Percentiles rank a stretch among this genome's conserved stretches.
These are phyloP conservation scores for Macrotis lagotis DNA, from an alignment of 2,113 vertebrate species.

Conservation along the genomic window DNA sequence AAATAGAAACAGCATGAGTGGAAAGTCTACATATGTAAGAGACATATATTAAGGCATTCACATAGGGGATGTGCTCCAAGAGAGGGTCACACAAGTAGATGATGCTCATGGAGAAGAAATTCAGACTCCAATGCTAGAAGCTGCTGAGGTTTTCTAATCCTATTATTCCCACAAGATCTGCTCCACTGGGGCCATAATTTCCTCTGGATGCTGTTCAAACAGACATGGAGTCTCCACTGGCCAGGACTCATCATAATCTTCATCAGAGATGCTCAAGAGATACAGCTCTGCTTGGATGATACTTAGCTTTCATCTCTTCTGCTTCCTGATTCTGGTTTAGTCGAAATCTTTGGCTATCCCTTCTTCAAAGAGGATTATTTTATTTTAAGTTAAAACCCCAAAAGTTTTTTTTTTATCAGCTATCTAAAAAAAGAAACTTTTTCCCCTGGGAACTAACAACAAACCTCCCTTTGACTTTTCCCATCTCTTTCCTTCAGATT, in stretches of 20 bases:
- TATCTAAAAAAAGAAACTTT: neutral
- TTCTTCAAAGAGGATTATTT: neutral
- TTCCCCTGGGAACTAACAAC: neutral
- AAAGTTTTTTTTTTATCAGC: neutral
- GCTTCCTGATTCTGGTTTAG: neutral
- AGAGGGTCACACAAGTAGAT: neutral
- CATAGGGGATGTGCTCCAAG: neutral
- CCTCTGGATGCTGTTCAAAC: neutral
- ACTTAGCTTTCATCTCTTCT: neutral
- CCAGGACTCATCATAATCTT: neutral
- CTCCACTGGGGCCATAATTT: neutral
- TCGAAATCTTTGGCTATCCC: neutral
- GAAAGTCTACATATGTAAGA: neutral
- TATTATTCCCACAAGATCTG: neutral
- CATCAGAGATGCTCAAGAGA: neutral
- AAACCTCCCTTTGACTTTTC: neutral
- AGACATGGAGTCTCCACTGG: neutral
- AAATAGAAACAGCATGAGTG: neutral
- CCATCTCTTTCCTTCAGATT: neutral
- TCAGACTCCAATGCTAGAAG: neutral
- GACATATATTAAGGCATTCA: neutral
- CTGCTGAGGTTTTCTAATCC: neutral
- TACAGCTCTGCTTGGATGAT: neutral
- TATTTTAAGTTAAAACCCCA: neutral
- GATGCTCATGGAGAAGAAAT: neutral